Percentiles rank a stretch among this genome's conserved stretches.
Evolutionary conservation across 2,113 vertebrate genomes (phyloP).

Genomic region (Orcinus orca): DNA sequence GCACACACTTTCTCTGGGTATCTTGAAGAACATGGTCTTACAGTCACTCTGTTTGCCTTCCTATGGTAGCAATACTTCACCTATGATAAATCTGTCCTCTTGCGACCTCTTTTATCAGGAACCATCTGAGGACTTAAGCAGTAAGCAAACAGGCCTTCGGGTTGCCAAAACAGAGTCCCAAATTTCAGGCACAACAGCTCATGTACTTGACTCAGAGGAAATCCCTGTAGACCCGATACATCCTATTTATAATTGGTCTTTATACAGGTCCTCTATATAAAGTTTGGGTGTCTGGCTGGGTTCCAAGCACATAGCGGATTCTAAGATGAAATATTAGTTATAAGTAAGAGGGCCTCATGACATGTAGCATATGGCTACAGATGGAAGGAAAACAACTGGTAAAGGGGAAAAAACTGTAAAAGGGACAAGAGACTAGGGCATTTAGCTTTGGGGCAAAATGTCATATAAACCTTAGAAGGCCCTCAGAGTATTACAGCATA

Average conservation of each 20-base stretch:
- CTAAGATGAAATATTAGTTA: constrained; percentile 31
- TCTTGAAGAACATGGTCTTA: background rate
- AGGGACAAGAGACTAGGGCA: background rate
- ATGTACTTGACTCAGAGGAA: background rate
- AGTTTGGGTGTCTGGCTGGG: background rate
- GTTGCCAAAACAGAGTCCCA: background rate
- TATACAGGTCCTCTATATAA: background rate
- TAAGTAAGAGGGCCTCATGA: background rate
- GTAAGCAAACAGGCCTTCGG: background rate
- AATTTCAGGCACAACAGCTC: background rate
- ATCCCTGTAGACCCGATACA: background rate
- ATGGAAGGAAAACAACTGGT: background rate
- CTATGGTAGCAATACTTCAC: background rate
- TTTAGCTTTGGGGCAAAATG: background rate
- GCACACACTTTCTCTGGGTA: background rate
- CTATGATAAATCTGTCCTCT: background rate
- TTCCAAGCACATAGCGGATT: constrained; percentile 13
- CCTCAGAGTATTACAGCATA: background rate
- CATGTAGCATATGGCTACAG: background rate
- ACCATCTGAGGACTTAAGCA: background rate
- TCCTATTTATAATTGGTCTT: background rate
- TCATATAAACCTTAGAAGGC: background rate
- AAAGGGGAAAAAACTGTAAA: background rate
- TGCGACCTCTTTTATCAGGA: background rate
- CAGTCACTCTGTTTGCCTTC: background rate